Percentiles rank a stretch among this genome's conserved stretches.
These are phyloP conservation scores for Mimumesa dahlbomi DNA, from an alignment of 2,888 invertebrate species.

Conservation along the genomic window DNA sequence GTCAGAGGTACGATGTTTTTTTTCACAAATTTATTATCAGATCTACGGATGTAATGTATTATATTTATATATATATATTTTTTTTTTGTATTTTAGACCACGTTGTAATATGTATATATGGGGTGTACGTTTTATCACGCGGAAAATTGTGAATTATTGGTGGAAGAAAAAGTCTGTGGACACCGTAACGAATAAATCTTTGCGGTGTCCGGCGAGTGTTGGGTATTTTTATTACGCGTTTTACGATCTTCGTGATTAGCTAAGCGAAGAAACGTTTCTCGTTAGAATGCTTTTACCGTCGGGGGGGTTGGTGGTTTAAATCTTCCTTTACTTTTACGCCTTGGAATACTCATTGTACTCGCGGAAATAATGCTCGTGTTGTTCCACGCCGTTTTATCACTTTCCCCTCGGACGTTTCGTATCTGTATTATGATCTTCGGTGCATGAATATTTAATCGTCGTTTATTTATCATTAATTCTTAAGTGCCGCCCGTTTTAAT, in stretches of 20 bases:
- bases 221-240: conserved; percentile 43
- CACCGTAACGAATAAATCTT: neutral
- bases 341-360: conserved; percentile 15
- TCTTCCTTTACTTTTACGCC: conserved; percentile 7
- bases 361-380: conserved; percentile 7
- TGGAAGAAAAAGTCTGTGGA: neutral
- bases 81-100: no score
- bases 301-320: conserved; percentile 22
- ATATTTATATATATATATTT: no score
- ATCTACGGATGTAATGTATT: no score
- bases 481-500: no score
- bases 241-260: conserved; percentile 51
- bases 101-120: no score
- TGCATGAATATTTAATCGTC: no score
- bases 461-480: neutral
- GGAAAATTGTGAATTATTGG: neutral
- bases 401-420: no score
- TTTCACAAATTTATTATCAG: neutral
- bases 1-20: conserved; percentile 44
- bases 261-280: conserved; percentile 35
- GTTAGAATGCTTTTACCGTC: conserved; percentile 43
- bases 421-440: no score
- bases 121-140: no score
- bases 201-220: neutral
- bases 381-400: neutral